phyloP scores from a whole-genome alignment of 2,113 vertebrate genomes.

The Mixornis gularis region DNA sequence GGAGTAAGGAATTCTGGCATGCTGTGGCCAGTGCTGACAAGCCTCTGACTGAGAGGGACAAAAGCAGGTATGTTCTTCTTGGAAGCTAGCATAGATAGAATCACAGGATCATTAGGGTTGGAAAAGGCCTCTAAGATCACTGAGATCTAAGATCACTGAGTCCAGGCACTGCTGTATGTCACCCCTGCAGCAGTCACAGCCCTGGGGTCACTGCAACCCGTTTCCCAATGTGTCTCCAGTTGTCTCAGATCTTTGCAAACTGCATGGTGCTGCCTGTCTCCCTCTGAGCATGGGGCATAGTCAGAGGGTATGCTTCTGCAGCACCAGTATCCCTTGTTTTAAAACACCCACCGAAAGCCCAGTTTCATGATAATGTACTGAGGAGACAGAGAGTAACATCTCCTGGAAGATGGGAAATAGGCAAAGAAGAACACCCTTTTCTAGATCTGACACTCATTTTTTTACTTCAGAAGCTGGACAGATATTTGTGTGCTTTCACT shows the following conservation, averaged over 20 bases:
- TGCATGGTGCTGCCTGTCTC: not conserved
- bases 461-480: not conserved
- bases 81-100: not conserved
- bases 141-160: not conserved
- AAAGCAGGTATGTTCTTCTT: rapidly evolving
- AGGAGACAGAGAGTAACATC: not conserved
- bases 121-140: not conserved
- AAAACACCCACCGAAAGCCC: not conserved
- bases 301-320: not conserved
- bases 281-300: not conserved
- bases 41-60: not conserved
- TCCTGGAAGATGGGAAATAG: not conserved
- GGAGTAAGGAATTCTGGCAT: not conserved
- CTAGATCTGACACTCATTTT: not conserved
- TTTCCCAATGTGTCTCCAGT: not conserved
- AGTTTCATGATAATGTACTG: not conserved
- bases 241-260: not conserved
- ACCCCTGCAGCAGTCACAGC: not conserved
- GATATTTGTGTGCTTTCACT: not conserved
- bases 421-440: not conserved
- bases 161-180: not conserved
- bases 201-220: not conserved
- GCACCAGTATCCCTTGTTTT: not conserved
- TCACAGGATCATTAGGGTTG: not conserved
- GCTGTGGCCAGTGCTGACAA: not conserved